Evolutionary conservation across 2,797 vertebrate species (phyloP), one percentile per base, ranked within the genome.

Genomic region (Merluccius polli): DNA sequence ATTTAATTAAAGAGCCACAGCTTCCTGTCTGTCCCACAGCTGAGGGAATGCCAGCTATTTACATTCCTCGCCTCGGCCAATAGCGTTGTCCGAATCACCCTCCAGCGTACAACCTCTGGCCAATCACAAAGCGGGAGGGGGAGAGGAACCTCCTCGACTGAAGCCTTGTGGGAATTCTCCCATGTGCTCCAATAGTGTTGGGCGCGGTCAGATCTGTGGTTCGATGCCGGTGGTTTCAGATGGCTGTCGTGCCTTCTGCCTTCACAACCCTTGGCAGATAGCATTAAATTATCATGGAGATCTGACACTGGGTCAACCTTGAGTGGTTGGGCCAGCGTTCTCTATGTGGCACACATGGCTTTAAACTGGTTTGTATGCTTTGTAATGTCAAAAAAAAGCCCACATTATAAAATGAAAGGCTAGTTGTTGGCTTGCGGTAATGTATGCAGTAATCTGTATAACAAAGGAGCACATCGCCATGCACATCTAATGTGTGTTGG

Each of bases 21-120:
- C 86, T 93, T 93, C 91, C 91, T 90, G 91, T 89, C 88, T n/a
- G 77, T 89, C 86, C 86, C 85, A 85, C 81, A 85, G 83, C 85
- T 83, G 82, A 89, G 83, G 82, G 85, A 84, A 88, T 87, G 85
- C 82, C 84, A 87, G 82, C 82, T 86, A 91, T 91, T 91, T 90
- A 84, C 86, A 87, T 91, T 90, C 86, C 84, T 81, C 16, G 76
- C 79, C 72, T 82, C 69, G 52, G 78, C 88, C 87, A 90, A 84
- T 87, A 33, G 79, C 7, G 59, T 70, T 83, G 44, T 65, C 71
- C 78, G 75, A 89, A 88, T 70, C 29, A 31, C 65, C 59, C 78
- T 41, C 77, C 18, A 68, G 78, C 73, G 84, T 13, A 24, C 80
- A 83, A 79, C 79, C 81, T 76, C 79, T 69, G 74, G 80, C 85